Evolutionary conservation across 2,797 vertebrate species (phyloP), one percentile per base, ranked within the genome.

Genomic region (Aldrovandia affinis): DNA sequence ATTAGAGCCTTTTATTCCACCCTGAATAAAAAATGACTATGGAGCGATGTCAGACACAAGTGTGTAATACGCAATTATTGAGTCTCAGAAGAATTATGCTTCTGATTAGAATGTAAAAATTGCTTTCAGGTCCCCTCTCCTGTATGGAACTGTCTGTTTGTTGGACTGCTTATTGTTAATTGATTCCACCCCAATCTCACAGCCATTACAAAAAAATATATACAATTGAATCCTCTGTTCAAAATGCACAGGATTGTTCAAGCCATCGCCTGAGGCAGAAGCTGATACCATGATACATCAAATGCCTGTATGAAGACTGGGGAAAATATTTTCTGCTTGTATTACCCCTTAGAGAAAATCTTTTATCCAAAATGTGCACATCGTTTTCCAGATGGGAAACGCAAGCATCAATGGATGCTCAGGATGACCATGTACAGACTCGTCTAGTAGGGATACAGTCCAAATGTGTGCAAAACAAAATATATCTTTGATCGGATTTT

Each of bases 171-270:
- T 65, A 65, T 33, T 65, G 8, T 65, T 30, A 65, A 33, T 15
- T 50, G 9, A 33, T 65, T 33, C 28, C 8, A 8, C 63, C 30
- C n/a, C 14, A 65, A 65, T 65, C 28, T 33, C 63, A 33, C 28
- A 65, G 63, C 63, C 63, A 65, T 33, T 65, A 65, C 30, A 65
- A 65, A 65, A 10, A 22, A 22, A 20, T 9, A 20, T 10, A n/a
- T 12, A 28, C n/a, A 65, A 30, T 65, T 65, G 63, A 65, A 65
- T 65, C 28, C 28, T 65, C 57, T n/a, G 57, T 33, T 61, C 9
- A 65, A 65, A 65, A 65, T 65, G 63, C 63, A 65, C 63, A 65
- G 63, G 28, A 65, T 28, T 65, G 63, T 33, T 65, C 63, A 30
- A 65, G 63, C 28, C 63, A 30, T n/a, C 28, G 63, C 63, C 63